These are phyloP conservation scores for Amniataba percoides DNA, from an alignment of 2,797 vertebrate species.

Conservation along the genomic window DNA sequence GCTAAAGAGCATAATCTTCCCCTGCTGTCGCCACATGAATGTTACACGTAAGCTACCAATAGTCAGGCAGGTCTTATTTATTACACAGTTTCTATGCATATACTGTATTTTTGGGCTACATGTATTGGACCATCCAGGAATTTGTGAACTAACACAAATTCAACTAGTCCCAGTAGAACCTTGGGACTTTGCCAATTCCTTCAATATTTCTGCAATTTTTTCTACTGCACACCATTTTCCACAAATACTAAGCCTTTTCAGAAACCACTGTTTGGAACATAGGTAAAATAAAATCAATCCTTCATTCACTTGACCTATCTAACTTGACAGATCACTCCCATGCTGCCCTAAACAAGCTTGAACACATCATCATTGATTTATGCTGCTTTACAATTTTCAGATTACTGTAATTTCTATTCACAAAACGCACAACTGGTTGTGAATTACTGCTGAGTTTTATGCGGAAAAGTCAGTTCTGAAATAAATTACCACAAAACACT, in stretches of 20 bases:
- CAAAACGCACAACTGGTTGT: background rate
- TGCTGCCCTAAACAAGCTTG: background rate
- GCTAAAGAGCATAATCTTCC: background rate
- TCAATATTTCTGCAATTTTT: background rate
- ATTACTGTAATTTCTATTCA: constrained; percentile 10
- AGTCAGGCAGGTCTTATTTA: background rate
- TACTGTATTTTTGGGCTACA: background rate
- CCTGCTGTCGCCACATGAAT: background rate
- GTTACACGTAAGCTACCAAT: background rate
- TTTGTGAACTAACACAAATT: constrained; percentile 9
- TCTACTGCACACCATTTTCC: background rate
- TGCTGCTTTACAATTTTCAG: constrained; percentile 19
- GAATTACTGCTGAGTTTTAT: background rate
- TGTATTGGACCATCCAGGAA: background rate
- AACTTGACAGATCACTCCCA: constrained; percentile 17
- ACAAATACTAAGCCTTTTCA: constrained; percentile 8
- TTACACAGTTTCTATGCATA: background rate
- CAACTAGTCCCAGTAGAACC: background rate
- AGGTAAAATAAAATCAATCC: constrained; percentile 10
- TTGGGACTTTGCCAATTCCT: background rate
- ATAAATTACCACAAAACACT: background rate
- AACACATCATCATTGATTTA: constrained; percentile 19
- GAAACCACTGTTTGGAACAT: background rate
- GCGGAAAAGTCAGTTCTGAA: background rate
- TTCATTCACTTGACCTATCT: constrained; percentile 26